Conservation (phyloP, 2,888 invertebrate species). For the Eremobia ochroleuca region DNA sequence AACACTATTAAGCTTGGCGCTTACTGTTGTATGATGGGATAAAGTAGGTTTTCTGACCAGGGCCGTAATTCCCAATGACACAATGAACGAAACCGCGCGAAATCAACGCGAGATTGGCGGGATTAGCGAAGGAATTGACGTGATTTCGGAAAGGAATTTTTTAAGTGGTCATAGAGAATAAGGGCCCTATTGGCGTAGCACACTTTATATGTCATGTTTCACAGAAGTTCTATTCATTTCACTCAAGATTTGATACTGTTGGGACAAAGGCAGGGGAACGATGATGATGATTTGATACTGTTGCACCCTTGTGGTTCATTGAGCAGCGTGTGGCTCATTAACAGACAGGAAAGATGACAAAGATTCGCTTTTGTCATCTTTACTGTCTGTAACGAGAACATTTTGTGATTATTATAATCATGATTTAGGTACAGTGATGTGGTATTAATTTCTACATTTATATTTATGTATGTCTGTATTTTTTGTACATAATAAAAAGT, state of each 20-base stretch:
- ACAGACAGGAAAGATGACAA: too few relatives aligned
- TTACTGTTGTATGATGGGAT: constrained; percentile 11
- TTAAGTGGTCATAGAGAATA: too few relatives aligned
- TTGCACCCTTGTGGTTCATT: neutral
- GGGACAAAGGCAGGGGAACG: neutral
- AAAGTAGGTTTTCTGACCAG: constrained; percentile 6
- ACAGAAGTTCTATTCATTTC: neutral
- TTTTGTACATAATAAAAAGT: neutral
- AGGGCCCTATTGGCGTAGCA: too few relatives aligned
- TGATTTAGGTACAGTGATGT: neutral
- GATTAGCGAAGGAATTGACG: too few relatives aligned
- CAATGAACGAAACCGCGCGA: too few relatives aligned
- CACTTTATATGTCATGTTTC: neutral
- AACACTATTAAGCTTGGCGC: constrained; percentile 41
- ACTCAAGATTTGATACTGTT: neutral
- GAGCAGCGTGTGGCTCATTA: neutral
- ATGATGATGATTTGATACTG: too few relatives aligned
- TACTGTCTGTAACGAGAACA: neutral
- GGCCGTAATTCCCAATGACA: too few relatives aligned
- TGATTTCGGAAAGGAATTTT: too few relatives aligned
- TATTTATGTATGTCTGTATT: neutral
- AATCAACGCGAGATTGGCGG: too few relatives aligned
- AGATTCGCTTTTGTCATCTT: neutral
- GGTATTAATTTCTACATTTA: neutral
- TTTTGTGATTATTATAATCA: neutral